Evolutionary conservation across 2,797 vertebrate species (phyloP).

Genomic region (Botia almorhae): DNA sequence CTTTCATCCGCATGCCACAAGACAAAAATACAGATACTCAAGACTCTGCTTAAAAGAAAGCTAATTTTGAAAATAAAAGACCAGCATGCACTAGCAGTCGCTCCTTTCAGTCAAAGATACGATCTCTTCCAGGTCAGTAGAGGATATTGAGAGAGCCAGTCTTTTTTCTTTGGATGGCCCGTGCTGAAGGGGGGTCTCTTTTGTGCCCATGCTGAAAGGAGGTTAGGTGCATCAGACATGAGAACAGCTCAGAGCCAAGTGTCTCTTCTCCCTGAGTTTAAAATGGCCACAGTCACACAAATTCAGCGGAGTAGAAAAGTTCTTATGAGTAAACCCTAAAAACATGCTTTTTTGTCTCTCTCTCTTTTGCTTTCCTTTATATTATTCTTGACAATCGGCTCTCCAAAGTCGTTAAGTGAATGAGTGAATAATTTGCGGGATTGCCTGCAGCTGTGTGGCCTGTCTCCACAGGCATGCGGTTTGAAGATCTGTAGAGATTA

Average conservation of each 20-base stretch:
- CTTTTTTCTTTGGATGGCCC: constrained; percentile 3
- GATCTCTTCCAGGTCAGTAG: constrained; percentile 56
- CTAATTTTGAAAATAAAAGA: constrained; percentile 41
- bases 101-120: constrained; percentile 30
- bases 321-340: constrained; percentile 21
- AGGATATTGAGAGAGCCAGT: constrained; percentile 43
- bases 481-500: constrained; percentile 26
- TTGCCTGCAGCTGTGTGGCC: constrained; percentile 27
- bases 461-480: not conserved
- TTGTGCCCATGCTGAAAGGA: constrained; percentile 3
- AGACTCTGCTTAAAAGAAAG: constrained; percentile 19
- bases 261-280: constrained; percentile 5
- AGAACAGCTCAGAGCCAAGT: not conserved
- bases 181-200: constrained; percentile 8
- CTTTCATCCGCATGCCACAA: constrained; percentile 12
- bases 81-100: constrained; percentile 25
- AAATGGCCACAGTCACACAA: constrained; percentile 7
- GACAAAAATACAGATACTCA: constrained; percentile 23
- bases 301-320: constrained; percentile 36
- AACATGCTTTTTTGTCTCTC: not conserved
- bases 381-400: constrained; percentile 19
- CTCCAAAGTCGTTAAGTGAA: constrained; percentile 24
- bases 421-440: constrained; percentile 12
- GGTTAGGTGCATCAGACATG: constrained; percentile 9
- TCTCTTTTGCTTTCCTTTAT: not conserved